These are phyloP conservation scores for Drosophila santomea DNA, from an alignment of 1,140 invertebrate species.

Conservation along the genomic window DNA sequence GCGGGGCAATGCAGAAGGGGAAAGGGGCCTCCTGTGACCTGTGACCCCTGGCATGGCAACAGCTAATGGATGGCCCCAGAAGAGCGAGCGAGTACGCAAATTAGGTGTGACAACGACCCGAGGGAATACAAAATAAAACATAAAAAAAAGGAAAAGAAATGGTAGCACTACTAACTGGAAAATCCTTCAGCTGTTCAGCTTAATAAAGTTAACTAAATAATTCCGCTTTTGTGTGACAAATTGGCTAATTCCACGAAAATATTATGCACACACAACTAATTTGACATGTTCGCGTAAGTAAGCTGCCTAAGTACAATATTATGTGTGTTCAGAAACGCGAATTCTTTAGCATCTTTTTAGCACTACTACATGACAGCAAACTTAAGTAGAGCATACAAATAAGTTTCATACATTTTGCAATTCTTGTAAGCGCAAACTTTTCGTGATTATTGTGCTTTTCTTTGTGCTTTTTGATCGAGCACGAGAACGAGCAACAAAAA, in stretches of 20 bases:
- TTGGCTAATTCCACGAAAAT: conserved; percentile 17
- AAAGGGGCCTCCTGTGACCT: conserved; percentile 6
- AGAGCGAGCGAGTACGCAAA: conserved; percentile 14
- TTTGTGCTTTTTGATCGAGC: conserved; percentile 3
- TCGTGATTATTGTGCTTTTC: conserved; percentile 3
- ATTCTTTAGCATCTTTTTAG: background rate
- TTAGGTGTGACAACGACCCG: conserved; percentile 30
- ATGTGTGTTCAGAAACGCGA: background rate
- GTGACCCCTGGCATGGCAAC: conserved; percentile 45
- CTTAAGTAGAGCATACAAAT: background rate
- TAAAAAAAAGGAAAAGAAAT: too few species aligned
- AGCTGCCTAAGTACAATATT: too few species aligned
- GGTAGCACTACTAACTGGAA: background rate
- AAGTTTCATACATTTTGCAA: conserved; percentile 8
- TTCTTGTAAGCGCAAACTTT: conserved; percentile 3
- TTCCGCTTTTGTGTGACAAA: conserved; percentile 17
- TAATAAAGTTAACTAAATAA: conserved; percentile 26
- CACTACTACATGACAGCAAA: background rate
- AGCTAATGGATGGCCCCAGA: conserved; percentile 28
- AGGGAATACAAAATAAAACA: background rate
- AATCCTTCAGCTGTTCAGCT: background rate
- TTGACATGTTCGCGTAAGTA: too few species aligned
- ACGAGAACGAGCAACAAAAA: background rate
- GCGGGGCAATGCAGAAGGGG: background rate
- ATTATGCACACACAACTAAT: background rate